Evolutionary conservation across 2,888 invertebrate genomes (phyloP), one percentile per base, ranked within the genome.

Genomic region (Listrodromus nycthemerus): DNA sequence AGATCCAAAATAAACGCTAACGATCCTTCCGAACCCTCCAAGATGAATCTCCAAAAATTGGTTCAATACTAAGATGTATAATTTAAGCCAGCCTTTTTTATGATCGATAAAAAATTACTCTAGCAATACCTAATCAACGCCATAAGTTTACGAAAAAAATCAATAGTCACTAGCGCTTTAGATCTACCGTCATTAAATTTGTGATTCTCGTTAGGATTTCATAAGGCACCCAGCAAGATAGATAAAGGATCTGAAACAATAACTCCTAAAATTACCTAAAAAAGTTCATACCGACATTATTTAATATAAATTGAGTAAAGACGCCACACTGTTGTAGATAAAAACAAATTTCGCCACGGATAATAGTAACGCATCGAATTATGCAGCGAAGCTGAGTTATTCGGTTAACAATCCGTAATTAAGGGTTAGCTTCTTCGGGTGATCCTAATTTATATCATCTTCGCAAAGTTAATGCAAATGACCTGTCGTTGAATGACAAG

Each of bases 361-460:
- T 13, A 58, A 19, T 58, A 55, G 30, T 61, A 27, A 16, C n/a
- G 13, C 30, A 30, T 61, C 30, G 61, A 61, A 61, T 27, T n/a
- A 27, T 21, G 30, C n/a, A 78, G 61, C 58, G 61, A 48, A 71
- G 73, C 33, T 58, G 76, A 85, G 89, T 89, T 87, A 88, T 88
- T 87, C 89, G 82, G 86, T 90, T 91, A 90, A 90, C 88, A 91
- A 91, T 89, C 88, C 88, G 81, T 90, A 91, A 91, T 90, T 89
- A 86, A 85, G 86, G 90, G 89, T 87, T 82, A 75, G 84, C 80
- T 85, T 85, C 86, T 88, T 89, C 37, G 76, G 37, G 74, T 45
- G 65, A 55, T 70, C 65, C 91, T 89, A 90, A 90, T 89, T 90
- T 87, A 89, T 71, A 76, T 80, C 66, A 67, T 80, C 76, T 83